Evolutionary conservation across 2,888 invertebrate genomes (phyloP), one percentile per base, ranked within the genome.

Genomic region (Ferdinandea cuprea): DNA sequence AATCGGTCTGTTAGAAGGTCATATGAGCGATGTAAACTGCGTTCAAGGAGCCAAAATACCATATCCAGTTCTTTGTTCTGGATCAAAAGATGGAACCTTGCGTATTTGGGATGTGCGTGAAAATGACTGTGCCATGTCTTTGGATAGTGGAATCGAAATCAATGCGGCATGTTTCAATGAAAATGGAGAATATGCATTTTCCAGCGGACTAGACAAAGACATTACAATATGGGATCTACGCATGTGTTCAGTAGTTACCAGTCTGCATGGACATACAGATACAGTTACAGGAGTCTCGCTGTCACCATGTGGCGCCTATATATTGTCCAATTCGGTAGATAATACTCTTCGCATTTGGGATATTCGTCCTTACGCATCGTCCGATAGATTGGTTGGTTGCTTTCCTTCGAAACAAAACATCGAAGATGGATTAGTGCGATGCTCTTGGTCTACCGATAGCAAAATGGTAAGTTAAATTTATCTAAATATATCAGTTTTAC

Each of bases 321-420:
- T 99, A 11, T 92, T 99, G n/a, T 97, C 98, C 0, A 99, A 99
- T 92, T 93, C n/a, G n/a, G n/a, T n/a, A n/a, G n/a, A n/a, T n/a
- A n/a, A n/a, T n/a, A n/a, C n/a, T n/a, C n/a, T n/a, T 97, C 93
- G 98, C 74, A 96, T 99, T 87, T 99, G 99, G 99, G 99, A 99
- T 37, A 5, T 68, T 11, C 54, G 56, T 3, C 46, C 68, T 11
- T 56, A 32, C 15, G 19, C 25, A 21, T n/a, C 19, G 7, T 4
- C n/a, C 1, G 42, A 66, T 2, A 15, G 66, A 19, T 13, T 7
- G 3, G 21, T 48, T 13, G 21, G 19, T 8, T 48, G 32, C 13
- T 63, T 63, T 19, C 66, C 66, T 5, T 32, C 52, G 0, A 42
- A 32, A 30, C 32, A 42, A 0, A 9, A 2, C 2, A 5, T 2